A percentile compares a stretch with the other conserved stretches of the same genome.
Evolutionary conservation across 2,888 invertebrate genomes (phyloP).

Genomic region (Ganaspis brasiliensis): DNA sequence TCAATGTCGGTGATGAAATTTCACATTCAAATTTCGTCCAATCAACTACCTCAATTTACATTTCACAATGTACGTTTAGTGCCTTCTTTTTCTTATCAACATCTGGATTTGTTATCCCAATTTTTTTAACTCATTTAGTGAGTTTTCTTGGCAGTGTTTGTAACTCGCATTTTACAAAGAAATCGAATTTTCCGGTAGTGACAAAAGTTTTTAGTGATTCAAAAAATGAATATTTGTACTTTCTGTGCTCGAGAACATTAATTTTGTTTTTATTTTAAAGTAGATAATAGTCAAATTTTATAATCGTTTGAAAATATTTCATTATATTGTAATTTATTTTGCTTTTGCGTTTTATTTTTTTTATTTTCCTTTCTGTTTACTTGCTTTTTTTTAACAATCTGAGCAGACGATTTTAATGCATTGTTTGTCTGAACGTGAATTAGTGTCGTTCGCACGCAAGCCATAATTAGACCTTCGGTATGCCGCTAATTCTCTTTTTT

Average conservation of each 20-base stretch:
- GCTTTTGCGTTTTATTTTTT: neutral
- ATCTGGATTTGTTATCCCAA: no score
- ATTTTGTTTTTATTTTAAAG: no score
- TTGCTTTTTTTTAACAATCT: neutral
- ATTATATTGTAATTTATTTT: no score
- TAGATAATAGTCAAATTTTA: no score
- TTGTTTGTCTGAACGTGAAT: conserved; percentile 52
- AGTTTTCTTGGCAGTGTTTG: no score
- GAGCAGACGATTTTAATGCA: conserved; percentile 2
- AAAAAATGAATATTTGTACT: no score
- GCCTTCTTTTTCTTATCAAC: neutral
- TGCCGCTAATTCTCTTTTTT: conserved; percentile 57
- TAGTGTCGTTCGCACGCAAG: conserved; percentile 60
- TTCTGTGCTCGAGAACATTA: no score
- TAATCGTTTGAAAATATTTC: no score
- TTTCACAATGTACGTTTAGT: conserved; percentile 7
- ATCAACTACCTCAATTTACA: conserved; percentile 52
- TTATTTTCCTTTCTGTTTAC: neutral
- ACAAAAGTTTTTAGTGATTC: no score
- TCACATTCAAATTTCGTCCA: conserved; percentile 48
- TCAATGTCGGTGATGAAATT: conserved; percentile 47
- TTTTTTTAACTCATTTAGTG: no score
- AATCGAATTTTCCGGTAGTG: no score
- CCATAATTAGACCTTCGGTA: conserved; percentile 59
- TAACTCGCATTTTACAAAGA: no score